phyloP scores from a whole-genome alignment of 2,113 vertebrate species.

The Tympanuchus pallidicinctus region DNA sequence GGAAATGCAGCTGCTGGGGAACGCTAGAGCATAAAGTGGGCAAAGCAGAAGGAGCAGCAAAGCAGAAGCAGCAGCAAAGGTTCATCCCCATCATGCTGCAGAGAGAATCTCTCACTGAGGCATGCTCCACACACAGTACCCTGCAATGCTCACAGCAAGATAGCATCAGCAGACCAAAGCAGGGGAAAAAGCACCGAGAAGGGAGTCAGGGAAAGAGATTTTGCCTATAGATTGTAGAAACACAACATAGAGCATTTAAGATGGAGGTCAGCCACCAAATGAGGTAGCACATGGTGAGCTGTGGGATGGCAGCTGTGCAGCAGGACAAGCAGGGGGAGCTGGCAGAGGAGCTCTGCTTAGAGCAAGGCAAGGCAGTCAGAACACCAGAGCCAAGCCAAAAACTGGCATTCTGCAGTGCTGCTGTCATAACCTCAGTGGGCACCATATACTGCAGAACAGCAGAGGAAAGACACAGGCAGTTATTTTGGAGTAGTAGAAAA shows the following conservation, averaged over 20 bases:
- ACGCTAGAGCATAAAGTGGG: accelerated
- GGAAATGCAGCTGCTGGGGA: accelerated
- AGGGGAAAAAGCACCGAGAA: neutral
- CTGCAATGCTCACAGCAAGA: neutral
- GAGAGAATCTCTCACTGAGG: neutral
- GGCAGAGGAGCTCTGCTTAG: neutral
- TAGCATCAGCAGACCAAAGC: neutral
- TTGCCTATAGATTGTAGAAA: constrained; percentile 57
- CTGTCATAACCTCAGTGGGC: neutral
- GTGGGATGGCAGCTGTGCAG: neutral
- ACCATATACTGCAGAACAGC: neutral
- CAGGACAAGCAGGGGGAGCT: neutral
- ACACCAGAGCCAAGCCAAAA: neutral
- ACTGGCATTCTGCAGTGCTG: constrained; percentile 10
- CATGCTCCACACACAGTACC: neutral
- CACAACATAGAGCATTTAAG: accelerated
- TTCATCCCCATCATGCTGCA: accelerated
- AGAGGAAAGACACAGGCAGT: neutral
- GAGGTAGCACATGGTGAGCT: neutral
- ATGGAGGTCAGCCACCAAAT: accelerated
- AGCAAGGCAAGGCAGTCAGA: neutral
- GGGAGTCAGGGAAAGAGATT: constrained; percentile 19
- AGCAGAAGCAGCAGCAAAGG: neutral
- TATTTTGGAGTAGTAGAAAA: neutral
- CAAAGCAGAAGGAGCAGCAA: neutral